phyloP scores from a whole-genome alignment of 1,140 invertebrate genomes.

The Drosophila bifasciata region DNA sequence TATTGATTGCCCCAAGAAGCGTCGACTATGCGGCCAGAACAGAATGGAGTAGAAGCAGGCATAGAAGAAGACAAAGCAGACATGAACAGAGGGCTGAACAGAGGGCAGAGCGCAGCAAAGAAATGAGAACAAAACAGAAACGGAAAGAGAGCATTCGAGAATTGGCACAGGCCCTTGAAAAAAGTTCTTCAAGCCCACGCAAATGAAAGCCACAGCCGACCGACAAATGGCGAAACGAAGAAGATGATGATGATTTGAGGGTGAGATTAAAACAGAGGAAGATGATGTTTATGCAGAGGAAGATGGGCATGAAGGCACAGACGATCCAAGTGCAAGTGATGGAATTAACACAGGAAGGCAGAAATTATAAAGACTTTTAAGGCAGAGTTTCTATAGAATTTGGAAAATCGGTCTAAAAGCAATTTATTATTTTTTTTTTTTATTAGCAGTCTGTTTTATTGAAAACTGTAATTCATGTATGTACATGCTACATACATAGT shows the following conservation, averaged over 20 bases:
- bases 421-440: not conserved
- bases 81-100: conserved; percentile 5
- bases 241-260: conserved; percentile 29
- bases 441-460: too few species aligned
- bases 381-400: too few species aligned
- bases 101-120: conserved; percentile 24
- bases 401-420: too few species aligned
- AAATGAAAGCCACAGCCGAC: conserved; percentile 50
- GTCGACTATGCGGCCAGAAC: too few species aligned
- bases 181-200: conserved; percentile 64
- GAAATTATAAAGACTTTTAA: not conserved
- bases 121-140: conserved; percentile 37
- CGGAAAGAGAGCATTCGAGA: conserved; percentile 50
- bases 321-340: conserved; percentile 50
- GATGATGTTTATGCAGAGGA: conserved; percentile 1
- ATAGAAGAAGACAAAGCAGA: conserved; percentile 32
- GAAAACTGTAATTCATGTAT: too few species aligned
- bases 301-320: conserved; percentile 9
- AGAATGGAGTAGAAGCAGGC: conserved; percentile 36
- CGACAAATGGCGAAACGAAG: conserved; percentile 25
- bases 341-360: conserved; percentile 29
- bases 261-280: too few species aligned
- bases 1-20: conserved; percentile 60
- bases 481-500: too few species aligned
- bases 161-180: conserved; percentile 81